Base-by-base conservation (phyloP, 2,888 invertebrate genomes). In the Sthenelais limicola region DNA sequence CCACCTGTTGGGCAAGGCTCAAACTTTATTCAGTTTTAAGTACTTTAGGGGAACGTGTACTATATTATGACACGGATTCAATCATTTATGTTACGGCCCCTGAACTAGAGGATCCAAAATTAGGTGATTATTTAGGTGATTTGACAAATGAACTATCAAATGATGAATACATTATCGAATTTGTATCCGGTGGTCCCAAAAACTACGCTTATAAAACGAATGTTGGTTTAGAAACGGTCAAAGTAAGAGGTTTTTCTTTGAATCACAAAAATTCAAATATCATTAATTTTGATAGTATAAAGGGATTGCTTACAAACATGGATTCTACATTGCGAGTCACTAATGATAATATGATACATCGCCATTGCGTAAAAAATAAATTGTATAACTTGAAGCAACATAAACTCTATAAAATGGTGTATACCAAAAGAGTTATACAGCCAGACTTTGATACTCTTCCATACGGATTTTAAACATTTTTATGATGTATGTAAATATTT, bases 31-130 rank as follows among this genome's bases (percentile, higher is more conserved):
- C 70, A 2, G 82, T 82, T 28, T 72, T 88, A 3, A 80, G 86
- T 9, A 71, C 71, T 26, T 73, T 88, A 5, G 80, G 76, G 4
- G 68, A 77, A 38, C 56, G 83, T 15, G 82, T 82, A 12, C 68
- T 88, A 12, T 87, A 88, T 75, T 85, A 76, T 58, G 86, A 88
- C 62, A 88, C 87, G 0, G 86, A 87, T 72, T 81, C 81, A 1
- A 79, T 86, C 4, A 82, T 88, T 47, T 87, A 80, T 70, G 73
- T 78, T 12, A 67, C 68, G 33, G 12, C 48, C 18, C 47, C 47
- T 0, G 76, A 68, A 0, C 67, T 74, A 15, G 18, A n/a, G 1
- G 48, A 73, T 30, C 71, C 70, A 15, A 24, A 47, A 15, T 0
- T 35, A 3, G 78, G 76, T 3, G 71, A 73, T 21, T 74, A 68